Evolutionary conservation across 2,797 vertebrate species (phyloP), one percentile per base, ranked within the genome.

Genomic region (Sparidentex hasta): DNA sequence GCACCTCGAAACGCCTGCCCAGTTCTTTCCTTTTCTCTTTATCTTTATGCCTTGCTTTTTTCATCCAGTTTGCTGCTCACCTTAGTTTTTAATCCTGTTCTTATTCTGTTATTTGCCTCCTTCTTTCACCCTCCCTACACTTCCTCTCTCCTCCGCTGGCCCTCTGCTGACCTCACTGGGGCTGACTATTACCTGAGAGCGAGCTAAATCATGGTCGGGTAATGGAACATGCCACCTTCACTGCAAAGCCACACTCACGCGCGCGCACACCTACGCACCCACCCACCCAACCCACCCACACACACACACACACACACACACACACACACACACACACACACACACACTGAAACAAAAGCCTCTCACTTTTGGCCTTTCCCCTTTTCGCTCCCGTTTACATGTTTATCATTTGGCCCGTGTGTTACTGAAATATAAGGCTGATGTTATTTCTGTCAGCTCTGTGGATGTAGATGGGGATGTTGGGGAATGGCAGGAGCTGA

Each of bases 121-220:
- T 33, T 74, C 74, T 62, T 78, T 65, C 61, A 48, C 64, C 69
- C 61, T 70, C 14, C 56, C 52, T 20, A 25, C 75, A 33, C 74
- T 82, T 67, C 23, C 74, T 66, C 74, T 75, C 78, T 75, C 73
- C 71, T 70, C 71, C 67, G 55, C 52, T 82, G 78, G 83, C 88
- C 88, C 81, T 74, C 58, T 73, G 73, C 72, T 94, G 92, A 94
- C 94, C 94, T 93, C 88, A 85, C 84, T 59, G 44, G 88, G 75
- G 72, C 78, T 57, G 85, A 83, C 90, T 91, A 93, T 94, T 93
- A 94, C 91, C 88, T 83, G 83, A 65, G 89, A 85, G 76, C 76
- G 78, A 92, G 86, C 91, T 94, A 95, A 95, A 96, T 95, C 94
- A 94, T 90, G 87, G 90, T 65, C 43, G n/a, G 85, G 86, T 94